Conservation (phyloP, 2,113 vertebrate genomes). For the Ictalurus punctatus region DNA sequence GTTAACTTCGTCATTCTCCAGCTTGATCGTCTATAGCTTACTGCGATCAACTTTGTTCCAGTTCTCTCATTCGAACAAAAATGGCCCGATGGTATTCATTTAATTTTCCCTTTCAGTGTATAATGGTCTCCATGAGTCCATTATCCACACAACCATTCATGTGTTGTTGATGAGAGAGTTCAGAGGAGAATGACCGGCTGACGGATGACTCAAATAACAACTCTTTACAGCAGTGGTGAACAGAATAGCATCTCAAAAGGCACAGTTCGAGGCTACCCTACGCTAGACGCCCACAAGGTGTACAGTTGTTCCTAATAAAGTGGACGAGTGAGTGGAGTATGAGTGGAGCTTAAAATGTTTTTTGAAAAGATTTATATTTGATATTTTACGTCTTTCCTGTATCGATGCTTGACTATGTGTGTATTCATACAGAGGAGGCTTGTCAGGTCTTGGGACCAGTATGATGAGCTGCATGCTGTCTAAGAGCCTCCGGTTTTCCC, state of each 20-base stretch:
- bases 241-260: neutral
- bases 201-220: too few relatives aligned
- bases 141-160: neutral
- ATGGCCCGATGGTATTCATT: too few relatives aligned
- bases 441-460: neutral
- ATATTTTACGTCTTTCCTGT: neutral
- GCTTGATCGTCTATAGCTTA: too few relatives aligned
- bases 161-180: too few relatives aligned
- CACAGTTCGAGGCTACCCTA: neutral
- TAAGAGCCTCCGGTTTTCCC: constrained; percentile 34
- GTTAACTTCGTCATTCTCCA: too few relatives aligned
- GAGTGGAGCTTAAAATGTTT: too few relatives aligned
- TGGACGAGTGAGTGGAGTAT: neutral
- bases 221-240: neutral
- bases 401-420: neutral
- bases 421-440: neutral
- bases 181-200: neutral
- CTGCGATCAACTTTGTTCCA: too few relatives aligned
- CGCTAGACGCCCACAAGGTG: too few relatives aligned
- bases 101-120: neutral
- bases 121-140: neutral
- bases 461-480: constrained; percentile 35
- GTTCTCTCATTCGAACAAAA: too few relatives aligned
- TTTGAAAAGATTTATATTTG: too few relatives aligned
- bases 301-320: neutral